Percentiles rank a stretch among this genome's conserved stretches.
phyloP scores from a whole-genome alignment of 2,888 invertebrate genomes.

The Nezara viridula region DNA sequence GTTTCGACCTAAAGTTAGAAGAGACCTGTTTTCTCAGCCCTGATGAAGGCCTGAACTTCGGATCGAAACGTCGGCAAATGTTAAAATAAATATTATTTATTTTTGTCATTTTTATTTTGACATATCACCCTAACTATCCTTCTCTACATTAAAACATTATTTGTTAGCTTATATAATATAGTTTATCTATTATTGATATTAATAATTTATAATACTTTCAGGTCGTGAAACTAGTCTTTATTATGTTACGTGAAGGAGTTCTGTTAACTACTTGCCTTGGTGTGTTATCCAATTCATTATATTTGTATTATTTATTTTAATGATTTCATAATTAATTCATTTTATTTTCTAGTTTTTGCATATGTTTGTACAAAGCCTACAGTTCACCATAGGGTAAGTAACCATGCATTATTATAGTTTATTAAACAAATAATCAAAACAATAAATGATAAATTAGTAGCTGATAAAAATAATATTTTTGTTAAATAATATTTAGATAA shows the following conservation, averaged over 20 bases:
- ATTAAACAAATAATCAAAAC: background rate
- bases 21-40: too few relatives aligned
- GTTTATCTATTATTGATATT: too few relatives aligned
- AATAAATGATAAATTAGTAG: background rate
- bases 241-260: slow-evolving; percentile 48
- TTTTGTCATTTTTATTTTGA: too few relatives aligned
- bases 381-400: slow-evolving; percentile 63
- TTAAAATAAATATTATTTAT: too few relatives aligned
- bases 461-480: background rate
- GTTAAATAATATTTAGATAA: too few relatives aligned
- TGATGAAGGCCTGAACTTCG: too few relatives aligned
- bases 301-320: background rate
- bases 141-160: too few relatives aligned
- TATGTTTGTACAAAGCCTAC: slow-evolving; percentile 65
- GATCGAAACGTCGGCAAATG: too few relatives aligned
- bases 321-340: background rate
- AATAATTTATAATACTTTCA: background rate
- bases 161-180: too few relatives aligned
- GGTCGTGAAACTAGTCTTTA: background rate
- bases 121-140: too few relatives aligned
- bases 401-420: background rate
- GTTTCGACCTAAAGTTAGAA: too few relatives aligned
- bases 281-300: background rate
- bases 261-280: slow-evolving; percentile 29
- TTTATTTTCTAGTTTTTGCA: slow-evolving; percentile 62